A percentile compares a stretch with the other conserved stretches of the same genome.
Evolutionary conservation across 2,888 invertebrate genomes (phyloP).

Genomic region (Formica aserva): DNA sequence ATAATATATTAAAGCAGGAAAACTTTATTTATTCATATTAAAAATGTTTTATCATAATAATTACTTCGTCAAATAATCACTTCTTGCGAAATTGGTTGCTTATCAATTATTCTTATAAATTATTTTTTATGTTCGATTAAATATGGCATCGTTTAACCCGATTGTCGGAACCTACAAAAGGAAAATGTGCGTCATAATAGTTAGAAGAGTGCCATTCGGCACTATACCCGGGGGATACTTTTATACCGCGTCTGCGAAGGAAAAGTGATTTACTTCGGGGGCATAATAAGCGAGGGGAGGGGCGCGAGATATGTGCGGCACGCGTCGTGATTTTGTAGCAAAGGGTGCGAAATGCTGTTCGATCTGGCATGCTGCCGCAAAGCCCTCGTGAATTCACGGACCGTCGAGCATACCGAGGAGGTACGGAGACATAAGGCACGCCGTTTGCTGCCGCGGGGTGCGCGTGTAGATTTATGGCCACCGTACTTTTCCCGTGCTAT

Average conservation of each 20-base stretch:
- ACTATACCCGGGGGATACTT: conserved; percentile 14
- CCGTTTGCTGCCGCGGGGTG: conserved; percentile 35
- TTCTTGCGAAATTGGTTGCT: not conserved
- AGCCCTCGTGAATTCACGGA: conserved; percentile 54
- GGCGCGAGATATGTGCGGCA: conserved; percentile 57
- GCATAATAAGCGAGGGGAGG: conserved; percentile 20
- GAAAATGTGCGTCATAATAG: conserved; percentile 23
- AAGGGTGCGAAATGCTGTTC: conserved; percentile 61
- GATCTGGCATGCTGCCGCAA: conserved; percentile 45
- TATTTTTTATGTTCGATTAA: not conserved
- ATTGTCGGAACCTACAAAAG: not conserved
- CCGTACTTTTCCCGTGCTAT: conserved; percentile 8
- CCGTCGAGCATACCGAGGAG: conserved; percentile 50
- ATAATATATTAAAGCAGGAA: not conserved
- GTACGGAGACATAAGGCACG: conserved; percentile 62
- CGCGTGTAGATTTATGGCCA: conserved; percentile 31
- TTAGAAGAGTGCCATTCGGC: conserved; percentile 15
- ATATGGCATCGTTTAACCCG: not conserved
- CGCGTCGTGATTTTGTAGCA: conserved; percentile 65
- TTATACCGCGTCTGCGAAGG: conserved; percentile 13
- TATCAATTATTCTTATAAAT: not conserved
- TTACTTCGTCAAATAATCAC: not conserved
- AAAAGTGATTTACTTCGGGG: conserved; percentile 55
- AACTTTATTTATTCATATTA: not conserved
- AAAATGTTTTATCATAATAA: conserved; percentile 9